Percentiles rank a stretch among this genome's conserved stretches.
phyloP scores from a whole-genome alignment of 2,888 invertebrate genomes.

The Marronus borbonicus region DNA sequence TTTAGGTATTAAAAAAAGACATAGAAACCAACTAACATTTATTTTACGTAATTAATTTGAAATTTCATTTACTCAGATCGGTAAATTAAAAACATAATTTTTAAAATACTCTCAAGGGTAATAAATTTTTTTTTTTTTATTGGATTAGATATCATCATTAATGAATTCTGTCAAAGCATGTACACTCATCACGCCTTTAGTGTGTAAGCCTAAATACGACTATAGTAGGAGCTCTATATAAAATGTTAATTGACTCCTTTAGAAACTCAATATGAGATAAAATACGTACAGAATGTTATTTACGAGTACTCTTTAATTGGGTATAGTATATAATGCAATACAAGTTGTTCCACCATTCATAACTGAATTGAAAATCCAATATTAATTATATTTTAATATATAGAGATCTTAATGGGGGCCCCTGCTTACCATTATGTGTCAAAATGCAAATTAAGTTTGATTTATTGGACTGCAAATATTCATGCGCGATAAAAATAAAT shows the following conservation, averaged over 20 bases:
- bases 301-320: slow-evolving; percentile 12
- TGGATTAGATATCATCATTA: neutral
- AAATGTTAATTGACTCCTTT: slow-evolving; percentile 1
- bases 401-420: slow-evolving; percentile 35
- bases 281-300: slow-evolving; percentile 2
- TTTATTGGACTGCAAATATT: slow-evolving; percentile 15
- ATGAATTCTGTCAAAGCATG: neutral
- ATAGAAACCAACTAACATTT: too few relatives aligned
- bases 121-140: neutral
- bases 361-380: slow-evolving; percentile 32
- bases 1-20: too few relatives aligned
- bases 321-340: neutral
- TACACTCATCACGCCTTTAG: slow-evolving; percentile 23
- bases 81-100: too few relatives aligned
- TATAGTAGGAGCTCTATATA: neutral
- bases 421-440: slow-evolving; percentile 18
- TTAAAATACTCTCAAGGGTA: neutral
- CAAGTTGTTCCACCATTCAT: neutral
- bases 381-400: slow-evolving; percentile 33
- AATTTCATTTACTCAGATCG: too few relatives aligned
- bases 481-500: neutral
- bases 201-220: slow-evolving; percentile 12
- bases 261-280: slow-evolving; percentile 14
- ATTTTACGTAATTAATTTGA: too few relatives aligned
- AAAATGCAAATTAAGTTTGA: slow-evolving; percentile 37